Evolutionary conservation across 2,888 invertebrate genomes (phyloP).

Genomic region (Ypsolopha sequella): DNA sequence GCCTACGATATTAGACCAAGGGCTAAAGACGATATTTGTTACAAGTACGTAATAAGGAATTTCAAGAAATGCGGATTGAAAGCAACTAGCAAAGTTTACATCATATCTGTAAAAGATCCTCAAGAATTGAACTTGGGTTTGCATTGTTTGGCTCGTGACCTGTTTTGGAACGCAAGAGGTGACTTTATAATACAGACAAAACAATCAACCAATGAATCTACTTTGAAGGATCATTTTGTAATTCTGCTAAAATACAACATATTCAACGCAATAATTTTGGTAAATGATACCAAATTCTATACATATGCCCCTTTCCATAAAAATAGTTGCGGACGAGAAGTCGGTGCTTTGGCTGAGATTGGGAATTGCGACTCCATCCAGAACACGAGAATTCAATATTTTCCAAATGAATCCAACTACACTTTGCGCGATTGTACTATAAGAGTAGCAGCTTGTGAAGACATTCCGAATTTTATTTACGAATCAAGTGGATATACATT

Average conservation of each 20-base stretch:
- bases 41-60: neutral
- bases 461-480: neutral
- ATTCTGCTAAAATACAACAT: neutral
- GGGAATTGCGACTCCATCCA: too few species aligned
- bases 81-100: slow-evolving; percentile 5
- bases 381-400: too few species aligned
- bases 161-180: neutral
- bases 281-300: neutral
- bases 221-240: neutral
- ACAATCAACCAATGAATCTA: neutral
- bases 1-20: neutral
- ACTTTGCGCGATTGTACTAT: neutral
- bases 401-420: neutral
- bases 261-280: neutral
- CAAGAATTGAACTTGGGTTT: neutral
- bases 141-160: neutral
- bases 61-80: neutral
- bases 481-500: neutral
- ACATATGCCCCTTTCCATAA: too few species aligned
- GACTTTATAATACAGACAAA: neutral
- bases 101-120: slow-evolving; percentile 7
- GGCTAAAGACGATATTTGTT: neutral
- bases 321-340: too few species aligned
- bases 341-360: too few species aligned
- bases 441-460: neutral